Conservation (phyloP, 2,888 invertebrate genomes). For the Ophion costatus region DNA sequence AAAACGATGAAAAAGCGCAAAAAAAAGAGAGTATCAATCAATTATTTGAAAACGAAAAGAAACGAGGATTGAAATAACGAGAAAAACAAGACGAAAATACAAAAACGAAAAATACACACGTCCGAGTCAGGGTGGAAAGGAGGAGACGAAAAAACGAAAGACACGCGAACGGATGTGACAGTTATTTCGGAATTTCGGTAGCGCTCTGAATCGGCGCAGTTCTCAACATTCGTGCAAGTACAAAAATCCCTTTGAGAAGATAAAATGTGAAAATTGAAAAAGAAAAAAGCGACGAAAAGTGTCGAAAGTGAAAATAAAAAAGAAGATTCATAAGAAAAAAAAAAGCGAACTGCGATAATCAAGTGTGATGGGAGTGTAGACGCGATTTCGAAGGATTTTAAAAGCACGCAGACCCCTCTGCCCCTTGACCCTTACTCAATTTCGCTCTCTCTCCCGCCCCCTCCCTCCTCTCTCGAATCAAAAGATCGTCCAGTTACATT, state of each 20-base stretch:
- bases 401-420: conserved; percentile 21
- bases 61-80: background rate
- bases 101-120: conserved; percentile 34
- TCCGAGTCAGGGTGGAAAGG: conserved; percentile 3
- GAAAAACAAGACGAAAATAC: conserved; percentile 41
- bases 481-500: background rate
- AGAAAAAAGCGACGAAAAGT: conserved; percentile 48
- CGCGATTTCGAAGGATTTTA: conserved; percentile 48
- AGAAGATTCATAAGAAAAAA: conserved; percentile 41
- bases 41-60: background rate
- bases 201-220: conserved; percentile 57
- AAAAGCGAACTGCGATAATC: conserved; percentile 70
- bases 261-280: conserved; percentile 46
- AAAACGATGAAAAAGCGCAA: conserved; percentile 11
- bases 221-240: conserved; percentile 76
- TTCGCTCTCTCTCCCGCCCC: conserved; percentile 41
- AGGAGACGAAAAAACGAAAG: conserved; percentile 18
- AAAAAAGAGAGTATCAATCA: background rate
- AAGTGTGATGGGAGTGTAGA: conserved; percentile 65
- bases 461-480: conserved; percentile 36
- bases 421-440: background rate
- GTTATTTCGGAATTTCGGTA: conserved; percentile 47
- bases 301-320: conserved; percentile 42
- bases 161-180: background rate
- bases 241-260: conserved; percentile 69